phyloP scores from a whole-genome alignment of 2,888 invertebrate genomes.

The Eugnorisma glareosa region DNA sequence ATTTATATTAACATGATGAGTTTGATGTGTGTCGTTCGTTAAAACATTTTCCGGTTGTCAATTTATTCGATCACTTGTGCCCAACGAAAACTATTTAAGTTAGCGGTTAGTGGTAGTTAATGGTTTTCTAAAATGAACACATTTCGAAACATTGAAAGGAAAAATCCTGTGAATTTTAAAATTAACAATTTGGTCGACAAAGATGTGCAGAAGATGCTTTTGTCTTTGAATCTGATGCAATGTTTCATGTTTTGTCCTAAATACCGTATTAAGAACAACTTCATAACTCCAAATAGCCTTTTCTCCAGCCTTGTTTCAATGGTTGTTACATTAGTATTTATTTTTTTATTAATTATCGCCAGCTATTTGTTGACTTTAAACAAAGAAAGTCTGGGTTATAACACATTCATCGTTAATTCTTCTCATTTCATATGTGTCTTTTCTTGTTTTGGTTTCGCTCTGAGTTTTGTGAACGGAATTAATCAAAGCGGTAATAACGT shows the following conservation, averaged over 20 bases:
- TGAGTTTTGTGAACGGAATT: background rate
- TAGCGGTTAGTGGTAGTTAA: too few species aligned
- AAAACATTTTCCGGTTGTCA: background rate
- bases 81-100: background rate
- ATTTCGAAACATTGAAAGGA: background rate
- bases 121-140: background rate
- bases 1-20: background rate
- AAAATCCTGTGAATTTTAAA: background rate
- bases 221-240: background rate
- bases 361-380: background rate
- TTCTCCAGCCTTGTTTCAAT: background rate
- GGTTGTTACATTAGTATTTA: background rate
- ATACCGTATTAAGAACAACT: background rate
- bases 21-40: background rate
- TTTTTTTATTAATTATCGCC: background rate
- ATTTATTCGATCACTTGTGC: background rate
- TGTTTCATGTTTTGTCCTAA: background rate
- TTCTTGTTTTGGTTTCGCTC: background rate
- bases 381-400: background rate
- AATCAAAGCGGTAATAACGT: background rate
- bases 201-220: slow-evolving; percentile 1
- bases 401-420: background rate
- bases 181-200: background rate
- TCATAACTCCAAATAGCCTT: background rate
- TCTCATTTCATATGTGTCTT: background rate